phyloP scores from a whole-genome alignment of 2,113 vertebrate species.

The Oreochromis aureus region DNA sequence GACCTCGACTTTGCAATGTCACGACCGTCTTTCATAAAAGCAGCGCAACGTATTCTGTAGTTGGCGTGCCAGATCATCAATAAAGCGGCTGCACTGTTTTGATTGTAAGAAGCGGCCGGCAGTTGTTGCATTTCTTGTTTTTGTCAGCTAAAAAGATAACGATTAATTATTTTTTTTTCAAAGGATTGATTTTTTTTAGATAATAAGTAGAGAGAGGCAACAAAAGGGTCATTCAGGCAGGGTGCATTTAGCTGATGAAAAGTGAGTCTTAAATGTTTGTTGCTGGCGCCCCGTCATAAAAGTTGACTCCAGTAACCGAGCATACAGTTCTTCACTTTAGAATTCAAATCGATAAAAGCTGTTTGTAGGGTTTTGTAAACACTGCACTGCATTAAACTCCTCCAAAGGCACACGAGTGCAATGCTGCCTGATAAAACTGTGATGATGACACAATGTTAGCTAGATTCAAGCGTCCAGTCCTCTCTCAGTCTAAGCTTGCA shows the following conservation, averaged over 20 bases:
- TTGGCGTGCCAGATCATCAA: not conserved
- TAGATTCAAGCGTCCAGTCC: not conserved
- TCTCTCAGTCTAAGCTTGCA: not conserved
- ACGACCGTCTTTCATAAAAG: constrained; percentile 30
- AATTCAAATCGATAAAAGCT: not conserved
- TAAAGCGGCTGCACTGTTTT: not conserved
- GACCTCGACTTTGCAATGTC: constrained; percentile 53
- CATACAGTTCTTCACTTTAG: not conserved
- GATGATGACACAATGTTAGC: constrained; percentile 6
- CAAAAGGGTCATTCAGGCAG: not conserved
- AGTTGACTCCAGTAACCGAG: not conserved
- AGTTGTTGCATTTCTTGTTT: constrained; percentile 28
- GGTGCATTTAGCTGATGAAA: constrained; percentile 17
- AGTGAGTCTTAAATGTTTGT: not conserved
- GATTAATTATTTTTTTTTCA: not conserved
- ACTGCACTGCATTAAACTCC: not conserved
- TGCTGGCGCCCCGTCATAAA: not conserved
- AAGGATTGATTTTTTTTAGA: not conserved
- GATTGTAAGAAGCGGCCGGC: not conserved
- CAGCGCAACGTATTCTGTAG: not conserved
- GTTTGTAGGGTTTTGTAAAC: not conserved
- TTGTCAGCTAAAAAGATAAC: not conserved
- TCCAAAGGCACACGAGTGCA: not conserved
- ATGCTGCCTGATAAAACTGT: not conserved
- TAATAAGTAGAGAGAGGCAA: not conserved